phyloP scores from a whole-genome alignment of 2,113 vertebrate genomes.

The Vombatus ursinus region DNA sequence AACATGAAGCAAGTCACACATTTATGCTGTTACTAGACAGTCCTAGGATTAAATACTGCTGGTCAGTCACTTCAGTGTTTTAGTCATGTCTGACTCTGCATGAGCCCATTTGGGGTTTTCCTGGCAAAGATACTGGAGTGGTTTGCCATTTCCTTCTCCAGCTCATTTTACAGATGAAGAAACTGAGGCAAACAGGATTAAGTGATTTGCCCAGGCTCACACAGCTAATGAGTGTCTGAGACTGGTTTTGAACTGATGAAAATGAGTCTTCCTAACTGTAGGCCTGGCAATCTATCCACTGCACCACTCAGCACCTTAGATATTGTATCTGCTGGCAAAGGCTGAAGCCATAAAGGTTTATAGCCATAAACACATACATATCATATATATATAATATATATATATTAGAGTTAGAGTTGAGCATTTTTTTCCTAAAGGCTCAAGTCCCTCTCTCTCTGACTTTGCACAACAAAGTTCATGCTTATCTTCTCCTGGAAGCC shows the following conservation, averaged over 20 bases:
- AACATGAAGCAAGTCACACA: background rate
- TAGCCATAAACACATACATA: background rate
- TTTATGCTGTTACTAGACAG: background rate
- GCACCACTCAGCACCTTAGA: background rate
- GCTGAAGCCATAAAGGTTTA: background rate
- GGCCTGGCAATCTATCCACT: background rate
- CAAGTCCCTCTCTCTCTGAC: background rate
- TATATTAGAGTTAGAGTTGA: too few relatives aligned
- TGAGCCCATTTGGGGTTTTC: background rate
- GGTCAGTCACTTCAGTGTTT: background rate
- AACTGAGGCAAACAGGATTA: background rate
- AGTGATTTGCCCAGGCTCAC: background rate
- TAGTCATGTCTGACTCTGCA: background rate
- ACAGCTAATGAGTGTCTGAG: background rate
- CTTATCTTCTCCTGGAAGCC: background rate
- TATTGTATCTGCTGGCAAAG: background rate
- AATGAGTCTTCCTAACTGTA: background rate
- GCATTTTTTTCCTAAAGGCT: background rate
- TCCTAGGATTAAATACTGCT: background rate
- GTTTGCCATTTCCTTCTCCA: background rate
- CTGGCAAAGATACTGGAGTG: background rate
- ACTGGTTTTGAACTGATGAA: background rate
- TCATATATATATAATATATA: too few relatives aligned
- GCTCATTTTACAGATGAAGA: background rate
- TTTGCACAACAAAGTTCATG: background rate